Conservation (phyloP, 2,888 invertebrate species). For the Stenotaenia linearis region DNA sequence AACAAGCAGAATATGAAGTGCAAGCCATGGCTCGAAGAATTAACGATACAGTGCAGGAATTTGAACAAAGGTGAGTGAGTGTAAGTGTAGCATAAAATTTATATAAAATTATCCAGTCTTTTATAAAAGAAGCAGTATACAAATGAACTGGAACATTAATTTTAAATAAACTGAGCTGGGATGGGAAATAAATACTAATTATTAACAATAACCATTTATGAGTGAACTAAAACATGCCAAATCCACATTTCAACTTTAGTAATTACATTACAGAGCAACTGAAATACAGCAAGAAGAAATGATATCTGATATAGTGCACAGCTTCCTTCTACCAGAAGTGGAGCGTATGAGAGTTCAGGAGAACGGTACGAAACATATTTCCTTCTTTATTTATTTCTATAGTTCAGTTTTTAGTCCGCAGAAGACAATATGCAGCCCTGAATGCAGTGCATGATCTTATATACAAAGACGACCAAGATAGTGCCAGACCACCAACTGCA, state of each 20-base stretch:
- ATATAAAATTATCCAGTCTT: not conserved
- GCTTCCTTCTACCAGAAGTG: conserved; percentile 50
- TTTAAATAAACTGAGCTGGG: too few relatives aligned
- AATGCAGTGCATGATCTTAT: not conserved
- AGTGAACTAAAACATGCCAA: too few relatives aligned
- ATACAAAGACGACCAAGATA: too few relatives aligned
- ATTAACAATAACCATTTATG: too few relatives aligned
- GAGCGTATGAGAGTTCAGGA: not conserved
- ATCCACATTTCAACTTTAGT: too few relatives aligned
- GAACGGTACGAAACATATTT: not conserved
- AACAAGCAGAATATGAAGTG: conserved; percentile 55
- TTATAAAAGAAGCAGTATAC: too few relatives aligned
- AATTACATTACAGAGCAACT: not conserved
- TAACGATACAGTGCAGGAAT: conserved; percentile 53
- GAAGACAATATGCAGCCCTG: conserved; percentile 7
- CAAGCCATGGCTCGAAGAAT: conserved; percentile 54
- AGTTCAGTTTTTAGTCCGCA: not conserved
- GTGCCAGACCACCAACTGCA: too few relatives aligned
- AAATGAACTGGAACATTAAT: too few relatives aligned
- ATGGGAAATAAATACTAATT: too few relatives aligned
- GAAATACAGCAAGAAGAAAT: conserved; percentile 49
- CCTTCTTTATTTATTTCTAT: too few relatives aligned
- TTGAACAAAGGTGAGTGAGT: conserved; percentile 40
- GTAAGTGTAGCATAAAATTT: not conserved
- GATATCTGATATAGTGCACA: conserved; percentile 50